Conservation (phyloP, 2,888 invertebrate genomes). For the Microplitis deprimator region DNA sequence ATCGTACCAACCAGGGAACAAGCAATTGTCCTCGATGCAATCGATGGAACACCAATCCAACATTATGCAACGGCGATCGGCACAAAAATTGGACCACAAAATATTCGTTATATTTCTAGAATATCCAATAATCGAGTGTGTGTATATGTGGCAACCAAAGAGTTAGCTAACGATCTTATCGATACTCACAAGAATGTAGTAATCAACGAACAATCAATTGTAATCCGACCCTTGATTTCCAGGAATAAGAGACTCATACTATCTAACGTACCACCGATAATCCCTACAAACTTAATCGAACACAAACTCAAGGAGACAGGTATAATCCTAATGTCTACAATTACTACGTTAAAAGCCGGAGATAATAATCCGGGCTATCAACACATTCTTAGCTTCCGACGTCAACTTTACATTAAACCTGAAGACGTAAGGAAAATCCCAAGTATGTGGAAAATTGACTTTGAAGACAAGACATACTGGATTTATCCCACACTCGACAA, state of each 20-base stretch:
- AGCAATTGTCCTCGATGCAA: too few species aligned
- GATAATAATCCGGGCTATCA: not conserved
- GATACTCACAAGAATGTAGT: not conserved
- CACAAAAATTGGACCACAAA: too few species aligned
- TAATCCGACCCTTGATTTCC: not conserved
- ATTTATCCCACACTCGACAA: not conserved
- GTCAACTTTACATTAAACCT: not conserved
- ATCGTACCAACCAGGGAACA: too few species aligned
- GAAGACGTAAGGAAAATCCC: not conserved
- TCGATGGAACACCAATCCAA: too few species aligned
- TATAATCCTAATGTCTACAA: not conserved
- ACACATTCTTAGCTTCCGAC: not conserved
- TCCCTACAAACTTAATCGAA: not conserved
- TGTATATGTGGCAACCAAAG: too few species aligned
- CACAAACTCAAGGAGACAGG: not conserved
- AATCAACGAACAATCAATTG: not conserved
- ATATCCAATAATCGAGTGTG: too few species aligned
- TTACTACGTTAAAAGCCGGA: not conserved
- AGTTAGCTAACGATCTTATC: not conserved
- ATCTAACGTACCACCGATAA: not conserved
- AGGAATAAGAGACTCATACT: not conserved
- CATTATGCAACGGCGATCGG: too few species aligned
- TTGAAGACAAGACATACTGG: not conserved
- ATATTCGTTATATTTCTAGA: too few species aligned
- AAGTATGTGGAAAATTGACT: not conserved